A percentile compares a stretch with the other conserved stretches of the same genome.
Conservation (phyloP, 2,797 vertebrate species). For the Megaceryle alcyon region DNA sequence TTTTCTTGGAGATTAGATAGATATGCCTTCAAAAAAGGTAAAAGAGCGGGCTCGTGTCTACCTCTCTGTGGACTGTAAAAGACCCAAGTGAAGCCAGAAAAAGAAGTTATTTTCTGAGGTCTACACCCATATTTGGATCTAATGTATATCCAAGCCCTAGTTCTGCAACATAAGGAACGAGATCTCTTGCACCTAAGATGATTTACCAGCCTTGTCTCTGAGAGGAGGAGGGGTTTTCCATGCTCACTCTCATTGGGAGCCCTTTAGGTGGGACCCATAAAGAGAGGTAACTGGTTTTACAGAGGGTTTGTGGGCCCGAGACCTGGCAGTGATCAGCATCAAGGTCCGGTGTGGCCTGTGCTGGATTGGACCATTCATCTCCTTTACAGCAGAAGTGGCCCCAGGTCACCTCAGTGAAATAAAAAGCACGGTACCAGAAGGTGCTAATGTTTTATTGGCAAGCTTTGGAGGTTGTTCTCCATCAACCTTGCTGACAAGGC, state of each 20-base stretch:
- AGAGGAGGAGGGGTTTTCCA: background rate
- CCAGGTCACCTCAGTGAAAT: background rate
- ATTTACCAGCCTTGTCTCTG: background rate
- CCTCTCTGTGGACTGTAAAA: no score
- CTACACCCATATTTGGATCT: background rate
- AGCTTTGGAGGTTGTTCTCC: background rate
- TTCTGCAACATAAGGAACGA: background rate
- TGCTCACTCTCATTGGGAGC: background rate
- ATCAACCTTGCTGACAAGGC: background rate
- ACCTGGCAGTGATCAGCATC: background rate
- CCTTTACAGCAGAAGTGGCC: background rate
- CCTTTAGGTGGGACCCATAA: background rate
- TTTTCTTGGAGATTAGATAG: no score
- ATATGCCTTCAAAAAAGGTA: no score
- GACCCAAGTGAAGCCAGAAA: no score
- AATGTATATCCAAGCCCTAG: background rate
- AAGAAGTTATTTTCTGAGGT: no score
- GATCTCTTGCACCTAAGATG: background rate
- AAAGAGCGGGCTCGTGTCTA: no score
- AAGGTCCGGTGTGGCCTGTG: background rate
- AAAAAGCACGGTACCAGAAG: background rate
- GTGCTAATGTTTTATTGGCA: background rate
- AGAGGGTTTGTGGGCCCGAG: background rate
- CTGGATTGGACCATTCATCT: background rate
- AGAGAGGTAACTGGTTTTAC: background rate